Conservation (phyloP, 1,140 invertebrate genomes). For the Sinella curviseta region DNA sequence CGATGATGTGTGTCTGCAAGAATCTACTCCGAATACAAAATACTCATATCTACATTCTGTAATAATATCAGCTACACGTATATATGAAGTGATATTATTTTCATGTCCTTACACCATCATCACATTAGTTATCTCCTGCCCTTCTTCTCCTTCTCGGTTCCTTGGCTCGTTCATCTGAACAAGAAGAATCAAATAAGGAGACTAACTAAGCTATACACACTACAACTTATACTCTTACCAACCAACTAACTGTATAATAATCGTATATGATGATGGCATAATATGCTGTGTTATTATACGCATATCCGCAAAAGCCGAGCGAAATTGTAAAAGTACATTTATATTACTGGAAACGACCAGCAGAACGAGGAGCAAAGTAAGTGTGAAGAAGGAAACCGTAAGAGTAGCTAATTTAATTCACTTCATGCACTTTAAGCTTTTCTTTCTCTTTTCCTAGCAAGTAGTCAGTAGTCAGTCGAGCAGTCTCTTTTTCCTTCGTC, state of each 20-base stretch:
- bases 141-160: background rate
- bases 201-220: background rate
- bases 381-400: slow-evolving; percentile 36
- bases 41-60: too few relatives aligned
- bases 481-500: background rate
- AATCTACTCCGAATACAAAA: too few relatives aligned
- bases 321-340: slow-evolving; percentile 15
- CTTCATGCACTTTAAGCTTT: slow-evolving; percentile 41
- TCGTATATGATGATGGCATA: too few relatives aligned
- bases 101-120: background rate
- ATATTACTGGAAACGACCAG: background rate
- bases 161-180: background rate
- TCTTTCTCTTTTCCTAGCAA: slow-evolving; percentile 8
- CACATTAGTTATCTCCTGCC: background rate
- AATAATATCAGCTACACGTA: too few relatives aligned
- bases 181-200: background rate
- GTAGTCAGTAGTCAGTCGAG: background rate
- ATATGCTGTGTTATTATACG: too few relatives aligned
- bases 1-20: too few relatives aligned
- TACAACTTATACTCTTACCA: too few relatives aligned
- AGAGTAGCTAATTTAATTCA: slow-evolving; percentile 48
- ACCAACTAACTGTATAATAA: too few relatives aligned
- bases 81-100: background rate
- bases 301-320: too few relatives aligned
- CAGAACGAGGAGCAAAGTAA: slow-evolving; percentile 2